These are phyloP conservation scores for Oryzias woworae DNA, from an alignment of 2,113 vertebrate species.

Conservation along the genomic window DNA sequence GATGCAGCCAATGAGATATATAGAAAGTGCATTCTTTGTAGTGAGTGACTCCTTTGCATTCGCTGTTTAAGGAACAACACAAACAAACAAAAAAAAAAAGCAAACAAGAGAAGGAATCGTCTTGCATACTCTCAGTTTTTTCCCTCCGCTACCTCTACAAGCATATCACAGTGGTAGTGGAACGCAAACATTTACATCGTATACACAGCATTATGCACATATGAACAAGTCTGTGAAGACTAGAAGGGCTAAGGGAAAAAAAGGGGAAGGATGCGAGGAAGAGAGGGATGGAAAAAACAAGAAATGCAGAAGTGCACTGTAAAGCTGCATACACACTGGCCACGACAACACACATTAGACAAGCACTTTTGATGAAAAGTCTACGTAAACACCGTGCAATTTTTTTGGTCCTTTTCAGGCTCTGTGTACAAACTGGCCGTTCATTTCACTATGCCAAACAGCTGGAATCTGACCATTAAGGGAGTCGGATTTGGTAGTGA, in stretches of 20 bases:
- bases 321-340: not conserved
- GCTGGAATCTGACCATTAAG: no score
- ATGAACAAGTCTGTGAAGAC: conserved; percentile 69
- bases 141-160: conserved; percentile 72
- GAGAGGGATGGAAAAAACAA: conserved; percentile 22
- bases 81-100: not conserved
- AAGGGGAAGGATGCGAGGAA: conserved; percentile 13
- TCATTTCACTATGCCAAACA: no score
- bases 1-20: conserved; percentile 72
- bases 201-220: conserved; percentile 74
- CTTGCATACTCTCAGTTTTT: conserved; percentile 63
- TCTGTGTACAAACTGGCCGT: no score
- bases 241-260: conserved; percentile 25
- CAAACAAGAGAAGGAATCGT: conserved; percentile 46
- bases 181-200: conserved; percentile 76
- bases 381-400: no score
- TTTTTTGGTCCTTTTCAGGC: no score
- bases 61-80: conserved; percentile 34
- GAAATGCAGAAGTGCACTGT: conserved; percentile 32
- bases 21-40: conserved; percentile 79
- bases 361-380: no score
- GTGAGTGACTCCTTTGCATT: conserved; percentile 73
- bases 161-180: conserved; percentile 78
- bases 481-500: no score
- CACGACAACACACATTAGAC: no score